Base-by-base conservation (phyloP, 2,888 invertebrate genomes). In the Scaptomyza caliginosa region DNA sequence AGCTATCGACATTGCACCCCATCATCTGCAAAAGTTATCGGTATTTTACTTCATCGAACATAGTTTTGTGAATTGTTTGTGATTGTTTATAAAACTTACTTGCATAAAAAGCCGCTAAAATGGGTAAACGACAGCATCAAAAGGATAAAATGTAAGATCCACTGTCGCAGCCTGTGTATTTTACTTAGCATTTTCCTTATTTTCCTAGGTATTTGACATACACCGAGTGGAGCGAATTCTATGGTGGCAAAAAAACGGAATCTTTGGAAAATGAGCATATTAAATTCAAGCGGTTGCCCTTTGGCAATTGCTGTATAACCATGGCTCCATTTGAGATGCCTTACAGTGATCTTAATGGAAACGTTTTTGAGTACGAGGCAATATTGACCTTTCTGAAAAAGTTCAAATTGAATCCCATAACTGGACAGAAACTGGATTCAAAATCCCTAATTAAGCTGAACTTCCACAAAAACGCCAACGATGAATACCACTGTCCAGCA, bases 41-140 rank as follows among this genome's bases (percentile, higher is more conserved):
- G 2, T 24, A 2, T 1, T 19, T 16, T 19, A 24, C 2, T 8
- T 16, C 5, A 63, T 46, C 8, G 3, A 30, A 48, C 7, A 30
- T 11, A 21, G 16, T 10, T 24, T 17, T 2, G 4, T 3, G n/a
- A 8, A 8, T 28, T 36, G 28, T 32, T 64, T 40, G 49, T 40
- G 24, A 49, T 72, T 66, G 23, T 39, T 65, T 42, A 10, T 32
- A 28, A 36, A 21, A 54, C 6, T 8, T 1, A 19, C 10, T 11
- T 56, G 8, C 3, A 50, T 65, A 50, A 54, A 49, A 74, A 52
- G 2, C 6, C 39, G 36, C 0, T 80, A 95, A 93, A 90, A 97
- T 97, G 97, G 97, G 97, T 76, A 97, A 97, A 93, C 93, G 96
- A 78, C 97, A 97, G 89, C 97, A 97, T 92, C 97, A 97, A 90